These are phyloP conservation scores for Allygus modestus DNA, from an alignment of 2,888 invertebrate species.

Conservation along the genomic window DNA sequence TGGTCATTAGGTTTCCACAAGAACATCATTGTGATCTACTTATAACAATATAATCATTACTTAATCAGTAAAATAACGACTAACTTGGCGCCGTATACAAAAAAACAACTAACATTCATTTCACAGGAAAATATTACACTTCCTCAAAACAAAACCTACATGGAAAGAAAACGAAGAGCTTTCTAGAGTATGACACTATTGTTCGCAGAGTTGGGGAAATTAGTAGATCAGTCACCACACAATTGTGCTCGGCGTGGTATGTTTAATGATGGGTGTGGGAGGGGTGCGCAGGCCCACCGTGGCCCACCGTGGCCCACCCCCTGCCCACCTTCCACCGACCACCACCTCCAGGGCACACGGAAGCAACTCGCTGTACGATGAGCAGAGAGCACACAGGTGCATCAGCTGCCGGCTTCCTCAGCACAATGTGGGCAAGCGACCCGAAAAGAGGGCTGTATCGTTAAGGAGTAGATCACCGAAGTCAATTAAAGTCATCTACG, in stretches of 20 bases:
- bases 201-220: slow-evolving; percentile 23
- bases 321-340: neutral
- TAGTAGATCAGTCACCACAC: slow-evolving; percentile 36
- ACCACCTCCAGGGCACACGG: neutral
- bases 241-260: slow-evolving; percentile 3
- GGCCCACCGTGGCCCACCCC: neutral
- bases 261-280: neutral
- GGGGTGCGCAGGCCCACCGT: neutral
- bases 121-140: too few relatives aligned
- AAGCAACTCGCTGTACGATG: neutral
- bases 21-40: too few relatives aligned
- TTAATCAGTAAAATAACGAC: too few relatives aligned
- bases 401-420: neutral
- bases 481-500: too few relatives aligned
- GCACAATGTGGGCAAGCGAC: neutral
- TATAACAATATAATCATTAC: too few relatives aligned
- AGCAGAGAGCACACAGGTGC: neutral
- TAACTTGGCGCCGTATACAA: too few relatives aligned
- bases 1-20: too few relatives aligned
- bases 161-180: too few relatives aligned
- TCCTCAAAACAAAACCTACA: too few relatives aligned
- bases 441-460: too few relatives aligned
- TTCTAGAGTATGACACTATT: slow-evolving; percentile 9
- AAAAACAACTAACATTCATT: too few relatives aligned
- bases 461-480: too few relatives aligned